Percentiles rank a stretch among this genome's conserved stretches.
phyloP scores from a whole-genome alignment of 2,888 invertebrate genomes.

The Ophion ellenae region DNA sequence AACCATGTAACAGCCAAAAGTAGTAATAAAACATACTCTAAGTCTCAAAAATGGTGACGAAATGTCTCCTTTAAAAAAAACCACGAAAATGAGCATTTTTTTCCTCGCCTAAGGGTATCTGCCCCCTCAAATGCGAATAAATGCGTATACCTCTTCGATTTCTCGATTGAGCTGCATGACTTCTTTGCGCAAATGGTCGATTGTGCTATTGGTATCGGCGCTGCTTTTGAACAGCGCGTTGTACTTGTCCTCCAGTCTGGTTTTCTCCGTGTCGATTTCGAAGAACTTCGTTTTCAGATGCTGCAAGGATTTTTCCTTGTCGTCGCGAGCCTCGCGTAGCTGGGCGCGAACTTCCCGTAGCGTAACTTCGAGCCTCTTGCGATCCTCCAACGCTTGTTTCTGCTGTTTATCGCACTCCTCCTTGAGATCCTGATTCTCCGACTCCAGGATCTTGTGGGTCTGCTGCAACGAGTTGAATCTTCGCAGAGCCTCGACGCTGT shows the following conservation, averaged over 20 bases:
- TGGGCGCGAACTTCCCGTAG: constrained; percentile 75
- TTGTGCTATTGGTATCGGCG: constrained; percentile 71
- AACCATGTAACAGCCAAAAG: too few relatives aligned
- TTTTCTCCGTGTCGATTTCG: constrained; percentile 76
- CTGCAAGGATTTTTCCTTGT: constrained; percentile 76
- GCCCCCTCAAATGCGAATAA: constrained; percentile 43
- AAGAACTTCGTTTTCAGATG: constrained; percentile 78
- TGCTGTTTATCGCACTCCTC: constrained; percentile 79
- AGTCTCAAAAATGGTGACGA: too few relatives aligned
- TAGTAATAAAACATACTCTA: too few relatives aligned
- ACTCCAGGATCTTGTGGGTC: constrained; percentile 77
- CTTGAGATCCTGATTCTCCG: constrained; percentile 78
- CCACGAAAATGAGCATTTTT: too few relatives aligned
- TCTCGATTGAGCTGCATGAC: constrained; percentile 78
- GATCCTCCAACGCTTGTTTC: constrained; percentile 75
- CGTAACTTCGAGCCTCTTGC: constrained; percentile 72
- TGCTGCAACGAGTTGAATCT: constrained; percentile 80
- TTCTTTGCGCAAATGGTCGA: constrained; percentile 78
- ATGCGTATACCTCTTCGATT: constrained; percentile 74
- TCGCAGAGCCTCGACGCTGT: constrained; percentile 79
- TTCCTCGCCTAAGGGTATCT: too few relatives aligned
- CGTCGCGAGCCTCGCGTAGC: constrained; percentile 73
- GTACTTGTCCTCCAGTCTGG: constrained; percentile 76
- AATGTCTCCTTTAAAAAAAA: too few relatives aligned
- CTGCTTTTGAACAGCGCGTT: constrained; percentile 72